Evolutionary conservation across 2,888 invertebrate genomes (phyloP).

Genomic region (Aproaerema taeniolella): DNA sequence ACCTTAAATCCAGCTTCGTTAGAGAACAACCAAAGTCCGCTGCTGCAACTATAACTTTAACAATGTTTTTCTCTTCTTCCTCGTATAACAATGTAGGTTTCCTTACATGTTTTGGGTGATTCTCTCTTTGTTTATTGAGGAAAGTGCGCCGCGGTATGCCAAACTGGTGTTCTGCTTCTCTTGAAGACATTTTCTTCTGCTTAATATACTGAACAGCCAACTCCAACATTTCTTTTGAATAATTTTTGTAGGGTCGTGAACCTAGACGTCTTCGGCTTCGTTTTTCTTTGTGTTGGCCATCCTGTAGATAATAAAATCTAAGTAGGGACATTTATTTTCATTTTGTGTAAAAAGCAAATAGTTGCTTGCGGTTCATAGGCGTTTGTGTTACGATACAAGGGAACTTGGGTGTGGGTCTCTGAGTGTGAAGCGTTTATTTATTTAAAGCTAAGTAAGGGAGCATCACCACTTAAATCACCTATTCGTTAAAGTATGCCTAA

Average conservation of each 20-base stretch:
- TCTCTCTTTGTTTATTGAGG: background rate
- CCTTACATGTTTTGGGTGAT: background rate
- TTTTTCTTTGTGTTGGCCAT: background rate
- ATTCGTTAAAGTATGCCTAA: background rate
- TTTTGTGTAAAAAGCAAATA: background rate
- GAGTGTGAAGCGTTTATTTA: background rate
- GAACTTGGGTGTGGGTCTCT: no score
- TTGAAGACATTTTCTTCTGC: background rate
- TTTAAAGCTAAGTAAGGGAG: background rate
- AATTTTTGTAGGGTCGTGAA: conserved; percentile 5
- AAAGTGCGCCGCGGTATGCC: background rate
- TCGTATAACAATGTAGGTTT: background rate
- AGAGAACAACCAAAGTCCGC: conserved; percentile 12
- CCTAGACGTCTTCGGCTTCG: background rate
- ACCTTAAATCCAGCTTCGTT: conserved; percentile 11
- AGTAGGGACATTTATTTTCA: background rate
- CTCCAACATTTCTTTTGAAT: background rate
- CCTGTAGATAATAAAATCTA: background rate
- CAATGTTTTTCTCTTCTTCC: background rate
- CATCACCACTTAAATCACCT: background rate
- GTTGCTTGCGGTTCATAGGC: no score
- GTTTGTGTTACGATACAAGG: no score
- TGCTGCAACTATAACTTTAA: background rate
- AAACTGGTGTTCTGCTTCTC: background rate
- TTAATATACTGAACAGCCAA: background rate